Evolutionary conservation across 2,113 vertebrate genomes (phyloP).

Genomic region (Odocoileus hemionus): DNA sequence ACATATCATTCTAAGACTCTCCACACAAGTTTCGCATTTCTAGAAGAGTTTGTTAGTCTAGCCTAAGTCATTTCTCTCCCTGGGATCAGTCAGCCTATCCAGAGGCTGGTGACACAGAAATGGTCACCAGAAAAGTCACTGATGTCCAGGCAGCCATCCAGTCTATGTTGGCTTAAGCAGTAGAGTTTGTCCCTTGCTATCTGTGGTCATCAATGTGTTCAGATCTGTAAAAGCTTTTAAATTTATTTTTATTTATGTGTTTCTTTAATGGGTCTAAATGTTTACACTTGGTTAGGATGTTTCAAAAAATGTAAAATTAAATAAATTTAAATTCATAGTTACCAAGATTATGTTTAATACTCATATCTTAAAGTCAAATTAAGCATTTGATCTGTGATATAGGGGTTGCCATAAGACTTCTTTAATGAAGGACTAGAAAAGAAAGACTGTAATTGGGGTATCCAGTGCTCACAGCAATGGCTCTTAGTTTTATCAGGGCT

Average conservation of each 20-base stretch:
- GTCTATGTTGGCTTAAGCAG: neutral
- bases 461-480: neutral
- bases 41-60: neutral
- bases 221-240: neutral
- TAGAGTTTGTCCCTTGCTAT: neutral
- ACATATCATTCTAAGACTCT: neutral
- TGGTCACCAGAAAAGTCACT: neutral
- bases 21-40: slow-evolving; percentile 8
- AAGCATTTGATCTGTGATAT: neutral
- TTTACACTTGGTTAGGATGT: neutral
- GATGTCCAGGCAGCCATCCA: neutral
- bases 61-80: neutral
- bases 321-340: neutral
- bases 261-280: neutral
- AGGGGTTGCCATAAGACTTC: neutral
- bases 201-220: neutral
- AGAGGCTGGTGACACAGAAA: neutral
- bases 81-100: neutral
- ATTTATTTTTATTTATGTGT: neutral
- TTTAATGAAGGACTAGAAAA: neutral
- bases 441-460: neutral
- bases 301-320: neutral
- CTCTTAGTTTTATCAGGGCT: neutral
- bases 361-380: slow-evolving; percentile 22
- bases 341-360: neutral